These are phyloP conservation scores for Trichonephila inaurata DNA, from an alignment of 1,140 invertebrate genomes.

Conservation along the genomic window DNA sequence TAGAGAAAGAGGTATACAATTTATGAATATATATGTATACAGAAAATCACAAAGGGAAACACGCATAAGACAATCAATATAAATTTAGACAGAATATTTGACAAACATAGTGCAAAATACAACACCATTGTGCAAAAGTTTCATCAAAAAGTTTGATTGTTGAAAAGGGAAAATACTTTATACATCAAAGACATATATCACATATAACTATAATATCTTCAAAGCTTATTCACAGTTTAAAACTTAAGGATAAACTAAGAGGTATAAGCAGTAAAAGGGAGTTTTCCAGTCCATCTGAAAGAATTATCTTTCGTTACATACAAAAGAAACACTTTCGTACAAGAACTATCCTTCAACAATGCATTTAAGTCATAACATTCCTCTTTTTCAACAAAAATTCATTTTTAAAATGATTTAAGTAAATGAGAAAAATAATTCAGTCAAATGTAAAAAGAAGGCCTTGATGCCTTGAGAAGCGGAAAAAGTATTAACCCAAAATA, in stretches of 20 bases:
- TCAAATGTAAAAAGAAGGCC: too few species aligned
- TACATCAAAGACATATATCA: background rate
- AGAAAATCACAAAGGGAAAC: background rate
- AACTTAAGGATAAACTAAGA: background rate
- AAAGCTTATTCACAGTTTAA: background rate
- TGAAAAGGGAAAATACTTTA: slow-evolving; percentile 3
- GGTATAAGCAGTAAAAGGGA: background rate
- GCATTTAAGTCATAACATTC: too few species aligned
- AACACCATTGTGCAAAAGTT: background rate
- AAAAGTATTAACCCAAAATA: too few species aligned
- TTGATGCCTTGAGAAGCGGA: too few species aligned
- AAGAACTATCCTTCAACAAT: background rate
- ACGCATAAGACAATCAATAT: background rate
- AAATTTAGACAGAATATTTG: background rate
- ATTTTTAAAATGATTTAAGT: too few species aligned
- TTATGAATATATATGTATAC: background rate
- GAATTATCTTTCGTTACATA: background rate
- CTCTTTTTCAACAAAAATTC: too few species aligned
- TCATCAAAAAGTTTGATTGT: background rate
- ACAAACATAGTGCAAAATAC: slow-evolving; percentile 1
- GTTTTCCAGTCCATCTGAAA: background rate
- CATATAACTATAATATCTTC: background rate
- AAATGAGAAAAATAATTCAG: too few species aligned
- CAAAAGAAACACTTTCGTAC: background rate
- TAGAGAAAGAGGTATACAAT: background rate